A percentile compares a stretch with the other conserved stretches of the same genome.
phyloP scores from a whole-genome alignment of 1,140 invertebrate genomes.

The Drosophila trapezifrons region DNA sequence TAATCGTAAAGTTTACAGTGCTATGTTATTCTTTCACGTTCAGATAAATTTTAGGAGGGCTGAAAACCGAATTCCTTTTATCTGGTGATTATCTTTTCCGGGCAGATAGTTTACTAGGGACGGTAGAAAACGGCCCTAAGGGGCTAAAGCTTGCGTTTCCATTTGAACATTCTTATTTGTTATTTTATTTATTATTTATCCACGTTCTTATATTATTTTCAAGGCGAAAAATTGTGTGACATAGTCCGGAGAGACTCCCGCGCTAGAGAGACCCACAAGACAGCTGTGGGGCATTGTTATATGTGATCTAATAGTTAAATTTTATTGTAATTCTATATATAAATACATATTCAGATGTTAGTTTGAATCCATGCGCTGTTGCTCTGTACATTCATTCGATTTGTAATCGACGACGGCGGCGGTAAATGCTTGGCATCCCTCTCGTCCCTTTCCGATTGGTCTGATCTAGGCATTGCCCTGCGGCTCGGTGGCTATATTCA shows the following conservation, averaged over 20 bases:
- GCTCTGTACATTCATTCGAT: conserved; percentile 24
- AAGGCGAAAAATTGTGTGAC: conserved; percentile 1
- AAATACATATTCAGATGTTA: conserved; percentile 47
- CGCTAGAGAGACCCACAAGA: no score
- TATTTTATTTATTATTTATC: no score
- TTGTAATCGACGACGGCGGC: not conserved
- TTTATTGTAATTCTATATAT: conserved; percentile 54
- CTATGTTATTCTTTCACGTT: no score
- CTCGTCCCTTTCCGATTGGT: not conserved
- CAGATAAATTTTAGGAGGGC: no score
- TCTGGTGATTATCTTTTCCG: no score
- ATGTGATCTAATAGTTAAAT: conserved; percentile 75
- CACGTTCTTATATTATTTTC: not conserved
- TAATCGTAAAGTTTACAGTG: no score
- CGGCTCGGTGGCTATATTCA: conserved; percentile 88
- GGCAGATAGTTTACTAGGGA: no score
- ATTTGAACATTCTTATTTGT: no score
- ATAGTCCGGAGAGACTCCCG: conserved; percentile 1
- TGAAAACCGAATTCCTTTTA: no score
- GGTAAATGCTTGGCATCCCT: conserved; percentile 21
- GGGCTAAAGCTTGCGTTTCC: no score
- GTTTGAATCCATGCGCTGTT: conserved; percentile 8
- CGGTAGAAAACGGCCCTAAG: no score
- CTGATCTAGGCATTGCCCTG: conserved; percentile 41
- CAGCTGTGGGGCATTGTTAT: conserved; percentile 8